These are phyloP conservation scores for Myodes glareolus DNA, from an alignment of 2,113 vertebrate species.

Conservation along the genomic window DNA sequence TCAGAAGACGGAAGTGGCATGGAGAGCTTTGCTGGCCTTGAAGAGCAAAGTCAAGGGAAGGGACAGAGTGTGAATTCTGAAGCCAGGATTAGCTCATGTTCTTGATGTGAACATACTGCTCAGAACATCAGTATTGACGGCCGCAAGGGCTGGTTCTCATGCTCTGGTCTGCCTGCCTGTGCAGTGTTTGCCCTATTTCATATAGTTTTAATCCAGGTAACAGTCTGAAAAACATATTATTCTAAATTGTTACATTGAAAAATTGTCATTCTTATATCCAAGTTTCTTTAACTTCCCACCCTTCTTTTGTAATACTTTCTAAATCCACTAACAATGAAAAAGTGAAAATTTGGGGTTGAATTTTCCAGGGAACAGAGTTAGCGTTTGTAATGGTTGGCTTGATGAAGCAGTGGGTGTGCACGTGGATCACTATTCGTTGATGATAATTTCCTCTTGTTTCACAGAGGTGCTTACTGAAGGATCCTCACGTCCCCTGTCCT, in stretches of 20 bases:
- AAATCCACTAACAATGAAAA: constrained; percentile 37
- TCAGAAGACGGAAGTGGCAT: not conserved
- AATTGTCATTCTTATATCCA: not conserved
- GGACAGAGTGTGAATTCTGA: not conserved
- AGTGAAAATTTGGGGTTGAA: not conserved
- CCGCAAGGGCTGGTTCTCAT: not conserved
- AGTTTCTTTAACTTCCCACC: constrained; percentile 25
- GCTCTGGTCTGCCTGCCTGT: not conserved
- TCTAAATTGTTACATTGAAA: constrained; percentile 21
- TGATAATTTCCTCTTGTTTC: constrained; percentile 59
- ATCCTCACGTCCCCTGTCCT: constrained; percentile 66
- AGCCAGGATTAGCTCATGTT: constrained; percentile 6
- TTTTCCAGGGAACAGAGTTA: constrained; percentile 35
- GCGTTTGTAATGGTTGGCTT: constrained; percentile 38
- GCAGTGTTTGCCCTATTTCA: not conserved
- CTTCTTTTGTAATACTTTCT: constrained; percentile 20
- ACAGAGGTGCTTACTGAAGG: constrained; percentile 82
- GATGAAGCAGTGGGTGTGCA: not conserved
- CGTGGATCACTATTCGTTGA: constrained; percentile 42
- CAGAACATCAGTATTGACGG: not conserved
- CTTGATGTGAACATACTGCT: not conserved
- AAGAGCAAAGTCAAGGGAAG: constrained; percentile 4
- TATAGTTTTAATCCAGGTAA: not conserved
- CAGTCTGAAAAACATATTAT: not conserved
- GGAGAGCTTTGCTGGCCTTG: not conserved